These are phyloP conservation scores for Drosophila parabipectinata DNA, from an alignment of 1,140 invertebrate genomes.

Conservation along the genomic window DNA sequence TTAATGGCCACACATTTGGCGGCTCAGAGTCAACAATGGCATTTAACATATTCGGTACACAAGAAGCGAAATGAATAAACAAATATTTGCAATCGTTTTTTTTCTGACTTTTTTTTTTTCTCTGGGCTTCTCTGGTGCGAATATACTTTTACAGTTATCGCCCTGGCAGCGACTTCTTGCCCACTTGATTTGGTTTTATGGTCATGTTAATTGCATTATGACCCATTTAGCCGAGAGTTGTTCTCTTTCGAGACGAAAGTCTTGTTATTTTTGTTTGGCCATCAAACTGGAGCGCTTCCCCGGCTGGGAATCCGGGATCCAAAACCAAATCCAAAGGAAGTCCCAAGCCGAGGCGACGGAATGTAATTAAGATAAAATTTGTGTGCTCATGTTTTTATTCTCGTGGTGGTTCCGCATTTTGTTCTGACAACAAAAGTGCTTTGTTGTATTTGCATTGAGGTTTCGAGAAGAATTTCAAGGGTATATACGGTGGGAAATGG, in stretches of 20 bases:
- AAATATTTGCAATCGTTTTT: slow-evolving; percentile 72
- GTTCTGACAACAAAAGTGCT: slow-evolving; percentile 43
- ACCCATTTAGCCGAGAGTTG: slow-evolving; percentile 64
- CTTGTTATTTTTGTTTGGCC: slow-evolving; percentile 23
- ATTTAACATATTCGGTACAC: slow-evolving; percentile 26
- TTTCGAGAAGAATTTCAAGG: not conserved
- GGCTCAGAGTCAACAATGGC: slow-evolving; percentile 67
- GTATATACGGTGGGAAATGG: not conserved
- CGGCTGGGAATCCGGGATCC: slow-evolving; percentile 4
- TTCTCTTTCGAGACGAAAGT: slow-evolving; percentile 14
- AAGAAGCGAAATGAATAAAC: slow-evolving; percentile 47
- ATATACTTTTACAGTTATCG: slow-evolving; percentile 72
- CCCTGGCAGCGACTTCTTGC: slow-evolving; percentile 32
- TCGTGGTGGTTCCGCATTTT: slow-evolving; percentile 51
- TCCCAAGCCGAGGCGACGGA: slow-evolving; percentile 29
- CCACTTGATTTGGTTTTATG: slow-evolving; percentile 66
- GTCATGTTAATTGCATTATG: slow-evolving; percentile 74
- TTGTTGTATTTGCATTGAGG: slow-evolving; percentile 39
- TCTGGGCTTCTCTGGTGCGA: slow-evolving; percentile 25
- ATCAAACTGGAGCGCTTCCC: slow-evolving; percentile 62
- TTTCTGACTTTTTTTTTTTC: not conserved
- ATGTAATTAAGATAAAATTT: slow-evolving; percentile 76
- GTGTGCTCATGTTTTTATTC: slow-evolving; percentile 42
- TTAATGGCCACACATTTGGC: slow-evolving; percentile 58
- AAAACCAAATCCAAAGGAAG: slow-evolving; percentile 33